Evolutionary conservation across 2,113 vertebrate genomes (phyloP), one percentile per base, ranked within the genome.

Genomic region (Picathartes gymnocephalus): DNA sequence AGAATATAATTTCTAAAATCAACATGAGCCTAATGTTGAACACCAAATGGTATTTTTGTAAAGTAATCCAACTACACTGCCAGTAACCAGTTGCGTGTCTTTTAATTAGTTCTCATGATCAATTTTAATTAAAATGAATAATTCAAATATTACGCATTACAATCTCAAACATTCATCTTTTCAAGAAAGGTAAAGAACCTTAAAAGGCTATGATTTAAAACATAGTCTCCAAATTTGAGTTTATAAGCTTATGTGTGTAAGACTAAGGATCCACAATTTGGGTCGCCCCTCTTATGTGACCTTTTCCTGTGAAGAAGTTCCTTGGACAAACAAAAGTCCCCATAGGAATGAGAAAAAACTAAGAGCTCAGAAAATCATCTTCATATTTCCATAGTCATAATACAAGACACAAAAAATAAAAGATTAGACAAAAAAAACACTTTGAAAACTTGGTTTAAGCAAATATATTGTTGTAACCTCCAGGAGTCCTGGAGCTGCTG

Each of bases 61-160:
- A 95, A 93, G 31, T 44, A 87, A 60, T 89, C 51, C 5, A 3
- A 88, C 61, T 87, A 71, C 0, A 3, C 25, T 97, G 62, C 90
- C 56, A 92, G 56, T 66, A 97, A 95, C 81, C 78, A 94, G 48
- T 54, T 78, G 78, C 16, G 7, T 71, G 12, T 66, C 88, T 97
- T 97, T 95, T 87, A 96, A 90, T 97, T 93, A 95, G 33, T 94
- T 97, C 70, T 79, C 66, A 93, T 85, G 92, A 79, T 87, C 14
- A 93, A 79, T 96, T 96, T 91, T 94, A 97, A 96, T 95, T 96
- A 95, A 94, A 96, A 97, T 91, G 31, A 96, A 95, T 95, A 92
- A 96, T 92, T 96, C 68, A 96, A 91, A 96, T 93, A 96, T 89
- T 96, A 91, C 90, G 39, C 53, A 95, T 86, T 88, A 44, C 27